A percentile compares a stretch with the other conserved stretches of the same genome.
Conservation (phyloP, 2,113 vertebrate genomes). For the Penelope pileata region DNA sequence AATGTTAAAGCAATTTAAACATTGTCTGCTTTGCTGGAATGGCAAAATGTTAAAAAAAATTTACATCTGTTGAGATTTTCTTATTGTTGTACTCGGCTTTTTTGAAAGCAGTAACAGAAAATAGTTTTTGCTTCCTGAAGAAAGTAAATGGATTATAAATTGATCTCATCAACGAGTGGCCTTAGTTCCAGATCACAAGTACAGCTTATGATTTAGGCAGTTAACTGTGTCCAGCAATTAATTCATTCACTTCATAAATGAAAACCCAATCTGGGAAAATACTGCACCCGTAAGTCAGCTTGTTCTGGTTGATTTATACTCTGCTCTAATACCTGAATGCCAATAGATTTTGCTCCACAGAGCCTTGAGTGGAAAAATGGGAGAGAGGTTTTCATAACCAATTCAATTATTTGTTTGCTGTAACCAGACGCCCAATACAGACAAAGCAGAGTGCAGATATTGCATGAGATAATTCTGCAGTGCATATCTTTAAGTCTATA, state of each 20-base stretch:
- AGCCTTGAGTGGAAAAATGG: background rate
- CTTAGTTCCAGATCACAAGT: background rate
- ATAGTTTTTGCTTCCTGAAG: background rate
- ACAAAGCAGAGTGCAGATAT: background rate
- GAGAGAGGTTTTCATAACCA: background rate
- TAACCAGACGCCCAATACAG: background rate
- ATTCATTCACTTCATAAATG: background rate
- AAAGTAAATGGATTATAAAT: background rate
- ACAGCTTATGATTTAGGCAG: background rate
- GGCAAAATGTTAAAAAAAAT: background rate
- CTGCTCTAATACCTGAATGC: background rate
- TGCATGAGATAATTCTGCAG: background rate
- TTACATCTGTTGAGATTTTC: background rate
- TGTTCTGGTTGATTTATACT: background rate
- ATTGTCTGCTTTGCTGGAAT: background rate
- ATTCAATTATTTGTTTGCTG: background rate
- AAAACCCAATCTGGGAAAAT: background rate
- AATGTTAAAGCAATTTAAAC: background rate
- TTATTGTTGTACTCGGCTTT: background rate
- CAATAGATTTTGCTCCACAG: background rate
- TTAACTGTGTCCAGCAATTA: background rate
- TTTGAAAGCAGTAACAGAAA: background rate
- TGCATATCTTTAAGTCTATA: background rate
- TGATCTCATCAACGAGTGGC: background rate
- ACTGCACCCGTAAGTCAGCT: background rate